A percentile compares a stretch with the other conserved stretches of the same genome.
These are phyloP conservation scores for Prionailurus bengalensis DNA, from an alignment of 2,113 vertebrate genomes.

Conservation along the genomic window DNA sequence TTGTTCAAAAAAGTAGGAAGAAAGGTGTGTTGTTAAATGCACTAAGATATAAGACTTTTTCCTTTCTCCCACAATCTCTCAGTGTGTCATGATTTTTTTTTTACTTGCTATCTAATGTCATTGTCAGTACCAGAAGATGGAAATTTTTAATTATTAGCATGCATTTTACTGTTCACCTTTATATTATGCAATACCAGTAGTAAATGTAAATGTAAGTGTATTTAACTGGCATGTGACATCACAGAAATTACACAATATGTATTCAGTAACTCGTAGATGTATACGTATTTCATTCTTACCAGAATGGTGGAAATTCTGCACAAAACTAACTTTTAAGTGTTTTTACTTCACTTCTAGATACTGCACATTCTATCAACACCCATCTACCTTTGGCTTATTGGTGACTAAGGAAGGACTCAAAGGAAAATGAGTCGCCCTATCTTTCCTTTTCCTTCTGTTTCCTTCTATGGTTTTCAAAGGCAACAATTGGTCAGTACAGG, in stretches of 20 bases:
- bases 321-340: not conserved
- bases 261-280: not conserved
- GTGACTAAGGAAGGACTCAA: not conserved
- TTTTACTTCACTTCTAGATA: not conserved
- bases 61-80: not conserved
- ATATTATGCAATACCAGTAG: not conserved
- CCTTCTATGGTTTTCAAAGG: not conserved
- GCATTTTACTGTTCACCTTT: not conserved
- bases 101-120: not conserved
- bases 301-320: not conserved
- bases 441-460: not conserved
- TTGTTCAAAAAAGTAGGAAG: not conserved
- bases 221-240: not conserved
- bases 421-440: not conserved
- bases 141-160: not conserved
- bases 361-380: not conserved
- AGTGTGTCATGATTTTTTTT: not conserved
- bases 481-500: not conserved
- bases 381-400: not conserved
- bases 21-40: not conserved
- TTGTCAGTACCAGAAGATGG: slow-evolving; percentile 17
- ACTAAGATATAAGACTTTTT: not conserved
- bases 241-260: not conserved
- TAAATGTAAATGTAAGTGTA: not conserved
- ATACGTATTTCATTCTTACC: not conserved